These are phyloP conservation scores for Hyles euphorbiae DNA, from an alignment of 1,140 invertebrate genomes.

Conservation along the genomic window DNA sequence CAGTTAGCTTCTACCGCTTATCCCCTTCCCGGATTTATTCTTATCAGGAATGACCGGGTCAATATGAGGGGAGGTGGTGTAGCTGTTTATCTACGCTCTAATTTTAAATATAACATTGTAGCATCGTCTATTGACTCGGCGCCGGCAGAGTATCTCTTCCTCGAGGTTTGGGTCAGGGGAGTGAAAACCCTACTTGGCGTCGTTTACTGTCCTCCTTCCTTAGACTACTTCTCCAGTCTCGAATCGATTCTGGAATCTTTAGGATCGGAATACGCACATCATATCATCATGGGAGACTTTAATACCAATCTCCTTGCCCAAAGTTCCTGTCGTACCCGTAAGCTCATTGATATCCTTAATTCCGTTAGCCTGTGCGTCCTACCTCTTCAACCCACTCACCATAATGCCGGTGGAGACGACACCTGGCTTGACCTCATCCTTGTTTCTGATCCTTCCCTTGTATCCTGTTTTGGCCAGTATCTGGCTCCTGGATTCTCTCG, in stretches of 20 bases:
- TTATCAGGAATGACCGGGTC: no score
- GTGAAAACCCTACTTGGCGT: not conserved
- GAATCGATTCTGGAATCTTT: not conserved
- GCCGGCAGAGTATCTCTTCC: conserved; percentile 2
- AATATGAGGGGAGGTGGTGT: no score
- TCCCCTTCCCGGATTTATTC: no score
- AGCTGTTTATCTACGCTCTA: no score
- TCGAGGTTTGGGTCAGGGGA: conserved; percentile 5
- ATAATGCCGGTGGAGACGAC: no score
- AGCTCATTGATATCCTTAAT: no score
- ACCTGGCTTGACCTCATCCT: not conserved
- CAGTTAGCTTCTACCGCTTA: no score
- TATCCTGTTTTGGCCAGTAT: conserved; percentile 13
- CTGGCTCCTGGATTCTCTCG: conserved; percentile 13
- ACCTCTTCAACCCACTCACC: no score
- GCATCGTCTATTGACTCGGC: not conserved
- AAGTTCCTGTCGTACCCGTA: no score
- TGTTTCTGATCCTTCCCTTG: not conserved
- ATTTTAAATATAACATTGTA: no score
- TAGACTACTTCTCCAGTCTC: not conserved
- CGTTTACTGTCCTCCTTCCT: not conserved
- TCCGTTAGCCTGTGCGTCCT: no score
- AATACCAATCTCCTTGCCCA: no score
- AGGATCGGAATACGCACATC: not conserved
- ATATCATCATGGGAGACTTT: not conserved